Evolutionary conservation across 2,888 invertebrate species (phyloP).

Genomic region (Callyntrura guangdongensis): DNA sequence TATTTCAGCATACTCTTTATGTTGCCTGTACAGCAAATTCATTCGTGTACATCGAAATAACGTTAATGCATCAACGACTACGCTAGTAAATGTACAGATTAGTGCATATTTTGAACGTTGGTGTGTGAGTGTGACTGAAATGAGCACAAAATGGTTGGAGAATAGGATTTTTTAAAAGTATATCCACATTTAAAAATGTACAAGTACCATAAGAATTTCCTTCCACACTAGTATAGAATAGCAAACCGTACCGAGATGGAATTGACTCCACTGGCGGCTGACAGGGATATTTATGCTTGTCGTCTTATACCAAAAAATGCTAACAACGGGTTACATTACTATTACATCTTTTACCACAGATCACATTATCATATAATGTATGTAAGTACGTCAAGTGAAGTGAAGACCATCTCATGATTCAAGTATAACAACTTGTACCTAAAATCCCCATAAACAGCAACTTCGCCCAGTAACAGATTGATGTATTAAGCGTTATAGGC

Average conservation of each 20-base stretch:
- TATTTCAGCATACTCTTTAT: constrained; percentile 15
- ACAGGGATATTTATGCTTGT: constrained; percentile 32
- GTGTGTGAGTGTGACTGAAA: background rate
- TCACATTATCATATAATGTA: background rate
- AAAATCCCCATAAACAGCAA: constrained; percentile 20
- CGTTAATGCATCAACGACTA: background rate
- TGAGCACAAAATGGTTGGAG: constrained; percentile 17
- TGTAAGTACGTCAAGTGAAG: background rate
- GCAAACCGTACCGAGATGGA: background rate
- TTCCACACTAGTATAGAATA: background rate
- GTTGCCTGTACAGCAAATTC: background rate
- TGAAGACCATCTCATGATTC: constrained; percentile 15
- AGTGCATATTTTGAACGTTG: no score
- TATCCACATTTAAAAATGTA: background rate
- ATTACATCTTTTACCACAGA: background rate
- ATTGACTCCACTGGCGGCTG: constrained; percentile 14
- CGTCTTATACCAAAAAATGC: constrained; percentile 2
- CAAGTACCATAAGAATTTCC: background rate
- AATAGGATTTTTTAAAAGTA: no score
- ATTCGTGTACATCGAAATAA: background rate
- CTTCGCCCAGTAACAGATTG: constrained; percentile 21
- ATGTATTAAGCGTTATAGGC: background rate
- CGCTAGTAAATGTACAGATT: background rate
- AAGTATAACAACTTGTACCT: constrained; percentile 38
- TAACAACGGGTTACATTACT: constrained; percentile 38